phyloP scores from a whole-genome alignment of 2,113 vertebrate genomes.

The Lipotes vexillifer region DNA sequence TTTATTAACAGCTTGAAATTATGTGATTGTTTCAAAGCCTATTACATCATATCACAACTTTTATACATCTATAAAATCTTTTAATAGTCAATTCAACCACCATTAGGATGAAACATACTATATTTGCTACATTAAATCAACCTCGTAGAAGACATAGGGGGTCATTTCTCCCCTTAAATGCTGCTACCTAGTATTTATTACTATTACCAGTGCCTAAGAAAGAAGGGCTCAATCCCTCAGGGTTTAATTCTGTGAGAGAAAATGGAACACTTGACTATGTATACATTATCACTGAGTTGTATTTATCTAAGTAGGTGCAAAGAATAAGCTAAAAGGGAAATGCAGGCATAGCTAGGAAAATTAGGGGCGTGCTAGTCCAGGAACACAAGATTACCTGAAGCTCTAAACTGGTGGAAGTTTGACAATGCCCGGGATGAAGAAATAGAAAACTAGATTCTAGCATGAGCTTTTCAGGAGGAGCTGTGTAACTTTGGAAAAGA shows the following conservation, averaged over 20 bases:
- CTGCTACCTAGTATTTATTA: background rate
- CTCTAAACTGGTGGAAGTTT: background rate
- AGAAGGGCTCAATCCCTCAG: background rate
- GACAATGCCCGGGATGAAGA: background rate
- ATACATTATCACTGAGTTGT: background rate
- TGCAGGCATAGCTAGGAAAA: background rate
- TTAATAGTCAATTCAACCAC: conserved; percentile 25
- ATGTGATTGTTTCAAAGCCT: conserved; percentile 25
- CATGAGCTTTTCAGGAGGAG: background rate
- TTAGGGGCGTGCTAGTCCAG: background rate
- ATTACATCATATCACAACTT: conserved; percentile 38
- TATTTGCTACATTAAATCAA: conserved; percentile 35
- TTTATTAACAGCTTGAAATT: conserved; percentile 33
- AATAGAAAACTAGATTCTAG: background rate
- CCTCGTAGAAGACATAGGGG: background rate
- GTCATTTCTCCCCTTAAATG: background rate
- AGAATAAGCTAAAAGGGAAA: background rate
- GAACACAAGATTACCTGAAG: background rate
- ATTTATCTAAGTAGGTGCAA: background rate
- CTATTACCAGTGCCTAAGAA: background rate
- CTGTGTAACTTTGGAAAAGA: background rate
- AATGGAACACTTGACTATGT: background rate
- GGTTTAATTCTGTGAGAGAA: background rate
- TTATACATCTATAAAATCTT: conserved; percentile 46
- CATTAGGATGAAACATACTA: conserved; percentile 18